These are phyloP conservation scores for Drosophila ficusphila DNA, from an alignment of 1,140 invertebrate species.

Conservation along the genomic window DNA sequence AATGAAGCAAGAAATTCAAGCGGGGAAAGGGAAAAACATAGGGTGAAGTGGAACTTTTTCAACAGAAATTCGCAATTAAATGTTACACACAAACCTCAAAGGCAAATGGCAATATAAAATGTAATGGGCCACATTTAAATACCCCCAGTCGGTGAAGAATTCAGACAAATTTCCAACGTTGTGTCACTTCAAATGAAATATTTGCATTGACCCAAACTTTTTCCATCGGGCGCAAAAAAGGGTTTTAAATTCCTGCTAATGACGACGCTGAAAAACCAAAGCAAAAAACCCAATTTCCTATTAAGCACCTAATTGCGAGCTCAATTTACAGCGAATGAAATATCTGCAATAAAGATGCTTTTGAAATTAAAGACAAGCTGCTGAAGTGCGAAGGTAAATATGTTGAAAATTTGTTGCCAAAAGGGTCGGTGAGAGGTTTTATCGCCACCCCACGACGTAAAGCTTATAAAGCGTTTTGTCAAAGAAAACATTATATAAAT, in stretches of 20 bases:
- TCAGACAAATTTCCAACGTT: slow-evolving; percentile 56
- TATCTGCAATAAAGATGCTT: slow-evolving; percentile 17
- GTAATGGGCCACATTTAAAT: slow-evolving; percentile 73
- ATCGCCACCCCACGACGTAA: slow-evolving; percentile 23
- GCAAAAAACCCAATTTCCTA: slow-evolving; percentile 13
- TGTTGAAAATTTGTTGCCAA: slow-evolving; percentile 21
- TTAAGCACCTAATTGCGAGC: slow-evolving; percentile 52
- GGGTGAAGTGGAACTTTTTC: slow-evolving; percentile 36
- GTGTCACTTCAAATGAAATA: slow-evolving; percentile 69
- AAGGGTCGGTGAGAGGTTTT: not conserved
- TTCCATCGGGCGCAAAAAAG: slow-evolving; percentile 28
- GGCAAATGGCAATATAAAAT: slow-evolving; percentile 73
- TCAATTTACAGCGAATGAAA: slow-evolving; percentile 52
- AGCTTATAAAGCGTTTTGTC: slow-evolving; percentile 59
- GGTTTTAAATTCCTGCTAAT: slow-evolving; percentile 63
- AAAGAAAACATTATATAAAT: slow-evolving; percentile 43
- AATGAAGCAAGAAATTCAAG: slow-evolving; percentile 10
- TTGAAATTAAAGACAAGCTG: slow-evolving; percentile 56
- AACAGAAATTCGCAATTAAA: slow-evolving; percentile 74
- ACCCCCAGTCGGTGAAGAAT: slow-evolving; percentile 15
- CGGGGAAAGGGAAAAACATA: not conserved
- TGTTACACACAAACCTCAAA: slow-evolving; percentile 70
- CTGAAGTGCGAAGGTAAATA: slow-evolving; percentile 24
- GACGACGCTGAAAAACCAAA: slow-evolving; percentile 26
- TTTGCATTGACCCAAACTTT: slow-evolving; percentile 49